Conservation (phyloP, 2,797 vertebrate species). For the Syngnathus acus region DNA sequence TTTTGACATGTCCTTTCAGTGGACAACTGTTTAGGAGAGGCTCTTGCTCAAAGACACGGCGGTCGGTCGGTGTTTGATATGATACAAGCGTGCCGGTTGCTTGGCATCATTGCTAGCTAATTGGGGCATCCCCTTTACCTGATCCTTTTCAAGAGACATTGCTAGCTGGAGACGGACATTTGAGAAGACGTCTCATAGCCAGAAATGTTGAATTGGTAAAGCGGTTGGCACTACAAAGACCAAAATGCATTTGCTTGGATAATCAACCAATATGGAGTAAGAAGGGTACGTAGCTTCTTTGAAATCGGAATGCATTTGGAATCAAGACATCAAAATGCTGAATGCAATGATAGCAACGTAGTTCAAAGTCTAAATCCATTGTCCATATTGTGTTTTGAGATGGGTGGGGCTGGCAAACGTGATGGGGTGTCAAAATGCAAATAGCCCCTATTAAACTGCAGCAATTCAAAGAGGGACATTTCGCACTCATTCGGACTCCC, state of each 20-base stretch:
- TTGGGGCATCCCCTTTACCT: constrained; percentile 7
- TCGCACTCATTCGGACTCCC: background rate
- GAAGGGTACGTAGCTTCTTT: no score
- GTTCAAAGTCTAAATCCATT: no score
- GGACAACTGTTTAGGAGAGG: constrained; percentile 28
- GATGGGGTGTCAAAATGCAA: background rate
- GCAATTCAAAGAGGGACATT: background rate
- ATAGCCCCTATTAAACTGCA: background rate
- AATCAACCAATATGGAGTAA: no score
- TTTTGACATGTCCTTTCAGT: constrained; percentile 44
- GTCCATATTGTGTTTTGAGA: background rate
- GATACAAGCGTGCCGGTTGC: constrained; percentile 9
- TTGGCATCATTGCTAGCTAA: constrained; percentile 18
- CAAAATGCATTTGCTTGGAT: no score
- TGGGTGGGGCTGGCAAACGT: background rate
- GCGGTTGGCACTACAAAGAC: background rate
- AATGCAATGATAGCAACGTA: no score
- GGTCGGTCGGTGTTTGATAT: constrained; percentile 20
- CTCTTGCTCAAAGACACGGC: constrained; percentile 2
- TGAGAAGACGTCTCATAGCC: background rate
- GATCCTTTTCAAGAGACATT: constrained; percentile 5
- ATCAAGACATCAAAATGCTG: no score
- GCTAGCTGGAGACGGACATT: constrained; percentile 19
- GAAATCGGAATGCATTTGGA: no score
- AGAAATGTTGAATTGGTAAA: background rate